These are phyloP conservation scores for Cuniculus paca DNA, from an alignment of 2,797 vertebrate genomes.

Conservation along the genomic window DNA sequence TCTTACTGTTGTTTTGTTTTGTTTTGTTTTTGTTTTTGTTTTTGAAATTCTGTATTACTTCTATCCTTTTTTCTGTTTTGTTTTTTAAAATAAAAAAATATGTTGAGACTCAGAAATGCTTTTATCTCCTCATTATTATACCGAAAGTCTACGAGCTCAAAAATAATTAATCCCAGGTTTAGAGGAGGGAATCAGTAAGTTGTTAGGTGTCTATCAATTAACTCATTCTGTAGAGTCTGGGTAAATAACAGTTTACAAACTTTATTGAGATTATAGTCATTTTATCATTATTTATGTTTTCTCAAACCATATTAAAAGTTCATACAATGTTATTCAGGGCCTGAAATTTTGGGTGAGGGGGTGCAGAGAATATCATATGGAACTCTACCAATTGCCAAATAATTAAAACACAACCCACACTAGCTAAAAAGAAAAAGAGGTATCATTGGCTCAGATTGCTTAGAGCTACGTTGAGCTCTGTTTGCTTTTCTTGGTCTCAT, in stretches of 20 bases:
- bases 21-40: no score
- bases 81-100: no score
- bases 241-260: conserved; percentile 42
- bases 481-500: neutral
- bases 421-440: neutral
- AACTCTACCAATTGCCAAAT: neutral
- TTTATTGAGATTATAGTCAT: conserved; percentile 36
- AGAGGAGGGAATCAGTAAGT: neutral
- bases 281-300: conserved; percentile 48
- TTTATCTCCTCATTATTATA: neutral
- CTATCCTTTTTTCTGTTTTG: no score
- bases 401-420: conserved; percentile 19
- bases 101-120: conserved; percentile 57
- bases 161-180: conserved; percentile 15
- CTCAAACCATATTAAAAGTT: conserved; percentile 34
- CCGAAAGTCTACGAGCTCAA: neutral
- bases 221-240: neutral
- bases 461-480: neutral
- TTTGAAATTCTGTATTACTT: no score
- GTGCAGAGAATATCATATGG: neutral
- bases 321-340: neutral
- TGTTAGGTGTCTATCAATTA: neutral
- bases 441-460: neutral
- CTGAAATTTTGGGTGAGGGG: neutral
- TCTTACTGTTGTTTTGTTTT: no score